Evolutionary conservation across 2,797 vertebrate species (phyloP).

Genomic region (Sus cebifrons): DNA sequence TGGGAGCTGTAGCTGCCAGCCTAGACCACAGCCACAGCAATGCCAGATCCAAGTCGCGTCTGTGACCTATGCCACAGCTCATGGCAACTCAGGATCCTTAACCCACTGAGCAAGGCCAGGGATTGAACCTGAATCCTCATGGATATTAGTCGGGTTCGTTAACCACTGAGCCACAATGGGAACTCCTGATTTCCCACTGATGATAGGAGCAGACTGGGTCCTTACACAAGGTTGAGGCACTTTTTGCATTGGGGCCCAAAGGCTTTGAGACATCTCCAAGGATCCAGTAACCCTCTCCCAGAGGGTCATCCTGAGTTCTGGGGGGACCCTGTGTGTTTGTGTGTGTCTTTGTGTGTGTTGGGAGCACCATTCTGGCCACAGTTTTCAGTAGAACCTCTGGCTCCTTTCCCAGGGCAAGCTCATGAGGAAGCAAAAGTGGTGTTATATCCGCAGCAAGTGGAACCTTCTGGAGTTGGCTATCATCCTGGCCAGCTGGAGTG

Average conservation of each 20-base stretch:
- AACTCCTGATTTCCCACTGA: background rate
- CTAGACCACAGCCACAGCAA: too few relatives aligned
- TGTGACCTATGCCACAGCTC: too few relatives aligned
- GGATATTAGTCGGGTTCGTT: too few relatives aligned
- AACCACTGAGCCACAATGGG: too few relatives aligned
- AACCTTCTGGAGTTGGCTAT: conserved; percentile 95
- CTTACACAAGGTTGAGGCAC: background rate
- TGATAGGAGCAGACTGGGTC: background rate
- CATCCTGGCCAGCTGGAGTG: conserved; percentile 96
- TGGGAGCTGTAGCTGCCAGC: too few relatives aligned
- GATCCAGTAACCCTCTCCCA: background rate
- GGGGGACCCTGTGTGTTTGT: too few relatives aligned
- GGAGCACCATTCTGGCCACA: background rate
- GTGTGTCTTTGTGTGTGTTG: too few relatives aligned
- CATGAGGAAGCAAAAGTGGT: conserved; percentile 93
- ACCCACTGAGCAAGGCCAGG: too few relatives aligned
- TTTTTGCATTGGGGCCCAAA: background rate
- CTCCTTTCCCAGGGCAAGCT: conserved; percentile 92
- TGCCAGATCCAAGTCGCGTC: too few relatives aligned
- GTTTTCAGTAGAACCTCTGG: conserved; percentile 6
- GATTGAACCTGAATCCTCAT: too few relatives aligned
- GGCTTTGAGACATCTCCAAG: background rate
- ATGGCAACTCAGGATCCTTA: too few relatives aligned
- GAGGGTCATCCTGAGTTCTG: background rate
- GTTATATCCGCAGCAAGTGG: conserved; percentile 96